Conservation (phyloP, 2,113 vertebrate genomes). For the Erinaceus europaeus region DNA sequence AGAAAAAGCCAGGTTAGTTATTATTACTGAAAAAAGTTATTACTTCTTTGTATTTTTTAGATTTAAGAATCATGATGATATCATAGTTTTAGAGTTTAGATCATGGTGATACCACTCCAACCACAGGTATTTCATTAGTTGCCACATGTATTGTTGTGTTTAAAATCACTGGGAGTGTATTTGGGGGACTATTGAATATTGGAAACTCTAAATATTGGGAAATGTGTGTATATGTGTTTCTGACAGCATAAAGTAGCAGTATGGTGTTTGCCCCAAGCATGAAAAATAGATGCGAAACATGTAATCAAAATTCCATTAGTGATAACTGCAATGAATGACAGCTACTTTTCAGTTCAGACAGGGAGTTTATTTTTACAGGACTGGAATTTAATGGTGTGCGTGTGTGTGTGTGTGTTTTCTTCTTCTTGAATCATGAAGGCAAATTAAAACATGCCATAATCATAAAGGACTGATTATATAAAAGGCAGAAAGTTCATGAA, state of each 20-base stretch:
- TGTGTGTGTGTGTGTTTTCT: neutral
- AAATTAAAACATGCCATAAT: constrained; percentile 28
- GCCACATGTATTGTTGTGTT: neutral
- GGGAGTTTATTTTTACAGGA: constrained; percentile 4
- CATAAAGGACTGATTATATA: constrained; percentile 28
- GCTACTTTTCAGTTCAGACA: constrained; percentile 40
- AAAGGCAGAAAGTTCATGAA: constrained; percentile 43
- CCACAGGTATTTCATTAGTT: neutral
- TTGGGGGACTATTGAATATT: neutral
- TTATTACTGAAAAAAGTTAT: neutral
- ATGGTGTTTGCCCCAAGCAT: neutral
- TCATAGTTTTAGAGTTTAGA: constrained; percentile 12
- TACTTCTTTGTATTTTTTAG: constrained; percentile 4
- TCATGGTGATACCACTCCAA: neutral
- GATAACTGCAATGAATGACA: constrained; percentile 1
- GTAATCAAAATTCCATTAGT: neutral
- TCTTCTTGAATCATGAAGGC: neutral
- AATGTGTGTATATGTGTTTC: neutral
- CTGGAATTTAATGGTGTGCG: neutral
- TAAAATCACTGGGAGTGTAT: neutral
- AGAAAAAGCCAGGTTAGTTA: neutral
- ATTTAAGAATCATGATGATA: constrained; percentile 12
- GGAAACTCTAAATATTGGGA: neutral
- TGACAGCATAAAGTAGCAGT: neutral
- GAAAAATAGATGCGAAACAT: neutral